Evolutionary conservation across 2,113 vertebrate genomes (phyloP).

Genomic region (Elephantulus edwardii): DNA sequence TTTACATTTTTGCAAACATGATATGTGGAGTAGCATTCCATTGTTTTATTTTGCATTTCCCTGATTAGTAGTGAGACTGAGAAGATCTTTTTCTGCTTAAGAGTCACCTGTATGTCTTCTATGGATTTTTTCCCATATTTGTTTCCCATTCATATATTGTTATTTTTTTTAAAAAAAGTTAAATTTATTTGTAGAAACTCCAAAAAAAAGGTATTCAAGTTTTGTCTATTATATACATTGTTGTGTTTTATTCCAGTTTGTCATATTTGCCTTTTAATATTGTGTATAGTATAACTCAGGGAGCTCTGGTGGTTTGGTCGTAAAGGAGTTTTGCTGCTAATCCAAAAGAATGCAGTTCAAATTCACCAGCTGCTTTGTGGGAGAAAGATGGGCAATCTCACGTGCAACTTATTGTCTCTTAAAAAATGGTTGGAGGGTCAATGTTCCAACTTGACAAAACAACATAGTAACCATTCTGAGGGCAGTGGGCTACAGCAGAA

Average conservation of each 20-base stretch:
- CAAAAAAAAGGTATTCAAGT: neutral
- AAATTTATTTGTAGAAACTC: constrained; percentile 45
- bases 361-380: too few relatives aligned
- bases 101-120: constrained; percentile 7
- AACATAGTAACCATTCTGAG: neutral
- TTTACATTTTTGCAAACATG: constrained; percentile 52
- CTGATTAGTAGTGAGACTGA: neutral
- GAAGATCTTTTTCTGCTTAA: constrained; percentile 24
- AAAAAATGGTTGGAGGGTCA: too few relatives aligned
- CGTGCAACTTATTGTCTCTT: too few relatives aligned
- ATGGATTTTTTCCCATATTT: neutral
- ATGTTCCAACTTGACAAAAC: too few relatives aligned
- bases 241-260: constrained; percentile 30
- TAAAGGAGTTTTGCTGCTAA: too few relatives aligned
- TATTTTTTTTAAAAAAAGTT: neutral
- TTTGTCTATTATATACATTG: neutral
- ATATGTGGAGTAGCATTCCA: neutral
- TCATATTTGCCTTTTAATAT: neutral
- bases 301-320: too few relatives aligned
- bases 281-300: neutral
- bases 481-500: neutral
- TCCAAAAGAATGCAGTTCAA: too few relatives aligned
- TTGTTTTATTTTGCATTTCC: constrained; percentile 52
- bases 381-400: too few relatives aligned
- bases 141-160: neutral